Conservation (phyloP, 2,888 invertebrate species). For the Drosophila pegasa region DNA sequence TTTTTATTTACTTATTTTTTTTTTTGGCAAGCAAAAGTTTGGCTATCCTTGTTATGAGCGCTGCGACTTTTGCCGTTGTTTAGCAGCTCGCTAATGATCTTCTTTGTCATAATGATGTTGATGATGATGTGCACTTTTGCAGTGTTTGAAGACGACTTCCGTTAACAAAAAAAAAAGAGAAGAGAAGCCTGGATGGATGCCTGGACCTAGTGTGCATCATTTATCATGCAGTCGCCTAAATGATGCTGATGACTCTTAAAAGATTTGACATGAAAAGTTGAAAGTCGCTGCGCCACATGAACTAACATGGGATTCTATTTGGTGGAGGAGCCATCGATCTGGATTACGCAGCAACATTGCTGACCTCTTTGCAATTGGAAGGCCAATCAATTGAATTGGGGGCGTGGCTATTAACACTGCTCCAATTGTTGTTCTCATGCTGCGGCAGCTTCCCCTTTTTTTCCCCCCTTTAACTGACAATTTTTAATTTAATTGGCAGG, state of each 20-base stretch:
- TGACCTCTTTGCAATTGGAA: background rate
- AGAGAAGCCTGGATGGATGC: conserved; percentile 14
- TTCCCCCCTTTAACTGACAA: background rate
- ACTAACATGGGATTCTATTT: conserved; percentile 17
- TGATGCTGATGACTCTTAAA: conserved; percentile 48
- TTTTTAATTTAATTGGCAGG: conserved; percentile 34
- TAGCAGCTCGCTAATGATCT: conserved; percentile 30
- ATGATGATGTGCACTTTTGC: conserved; percentile 60
- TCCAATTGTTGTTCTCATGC: conserved; percentile 24
- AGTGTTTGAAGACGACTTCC: conserved; percentile 37
- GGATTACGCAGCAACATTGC: conserved; percentile 34
- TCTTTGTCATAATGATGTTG: conserved; percentile 14
- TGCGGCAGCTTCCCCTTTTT: conserved; percentile 1
- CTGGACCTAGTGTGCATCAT: conserved; percentile 44
- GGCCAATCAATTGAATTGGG: conserved; percentile 15
- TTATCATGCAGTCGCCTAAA: conserved; percentile 55
- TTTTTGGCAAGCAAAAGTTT: conserved; percentile 19
- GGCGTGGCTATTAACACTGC: conserved; percentile 43
- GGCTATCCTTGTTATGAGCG: conserved; percentile 32
- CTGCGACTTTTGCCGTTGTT: conserved; percentile 35
- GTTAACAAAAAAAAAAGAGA: conserved; percentile 18
- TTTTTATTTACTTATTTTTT: conserved; percentile 9
- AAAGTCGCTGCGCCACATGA: conserved; percentile 25
- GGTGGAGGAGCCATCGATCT: conserved; percentile 16
- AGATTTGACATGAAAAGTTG: conserved; percentile 55